Base-by-base conservation (phyloP, 2,888 invertebrate genomes). In the Tachina lurida region DNA sequence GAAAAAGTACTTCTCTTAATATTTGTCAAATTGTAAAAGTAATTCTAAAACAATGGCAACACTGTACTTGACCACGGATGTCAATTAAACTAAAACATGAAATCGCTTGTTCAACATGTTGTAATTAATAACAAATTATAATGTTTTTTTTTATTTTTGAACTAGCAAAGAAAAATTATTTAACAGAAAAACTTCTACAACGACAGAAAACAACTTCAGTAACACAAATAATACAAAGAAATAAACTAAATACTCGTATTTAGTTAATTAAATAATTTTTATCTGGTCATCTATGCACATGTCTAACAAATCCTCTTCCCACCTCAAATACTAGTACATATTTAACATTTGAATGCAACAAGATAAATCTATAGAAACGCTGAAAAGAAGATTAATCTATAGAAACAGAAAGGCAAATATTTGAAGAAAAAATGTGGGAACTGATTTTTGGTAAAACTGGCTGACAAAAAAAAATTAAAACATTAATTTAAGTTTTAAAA, bases 61-160 rank as follows among this genome's bases (percentile, higher is more conserved):
- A 7, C 31, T 31, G 7, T 31, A 31, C 31, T 31, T 31, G 31
- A 31, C 31, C 31, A 31, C 31, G 31, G 31, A 31, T 7, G 31
- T 5, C 31, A 31, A 31, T 31, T 31, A 31, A 31, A 31, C 31
- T 74, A 10, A 13, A 49, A 76, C 41, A 70, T 49, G 41, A 76
- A 65, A 71, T 83, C 77, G 65, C 58, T 83, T 76, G 71, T 83
- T 71, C 49, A 76, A 71, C 71, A 77, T 67, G 83, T 17, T 83
- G 60, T 77, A 71, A 83, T 73, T 77, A 71, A 83, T 73, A 77
- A 60, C 68, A 78, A 77, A 65, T 83, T 22, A 77, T 52, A 41
- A 52, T 45, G 39, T 31, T 65, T 68, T 41, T 63, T 31, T 31
- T 31, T 31, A 31, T 31, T 31, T 31, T 31, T 7, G 31, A 43